phyloP scores from a whole-genome alignment of 2,113 vertebrate genomes.

The Spermophilus dauricus region DNA sequence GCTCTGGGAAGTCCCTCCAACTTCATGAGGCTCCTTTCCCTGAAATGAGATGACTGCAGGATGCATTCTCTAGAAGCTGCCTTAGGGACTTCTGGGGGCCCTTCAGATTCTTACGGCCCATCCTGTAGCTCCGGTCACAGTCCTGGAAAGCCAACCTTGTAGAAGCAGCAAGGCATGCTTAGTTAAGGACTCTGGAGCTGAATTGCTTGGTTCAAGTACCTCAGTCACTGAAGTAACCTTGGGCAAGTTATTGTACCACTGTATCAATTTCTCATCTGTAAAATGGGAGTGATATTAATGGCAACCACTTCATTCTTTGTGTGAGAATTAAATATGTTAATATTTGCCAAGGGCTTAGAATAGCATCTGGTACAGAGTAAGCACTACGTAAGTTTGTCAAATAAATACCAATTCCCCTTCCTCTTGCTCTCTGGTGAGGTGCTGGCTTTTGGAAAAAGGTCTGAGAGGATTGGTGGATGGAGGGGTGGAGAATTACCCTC shows the following conservation, averaged over 20 bases:
- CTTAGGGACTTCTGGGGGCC: neutral
- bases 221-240: conserved; percentile 3
- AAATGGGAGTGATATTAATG: neutral
- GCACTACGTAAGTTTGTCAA: conserved; percentile 58
- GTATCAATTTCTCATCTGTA: neutral
- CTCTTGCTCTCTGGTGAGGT: conserved; percentile 18
- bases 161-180: neutral
- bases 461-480: neutral
- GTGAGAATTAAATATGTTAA: conserved; percentile 49
- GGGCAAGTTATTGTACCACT: neutral
- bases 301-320: conserved; percentile 7
- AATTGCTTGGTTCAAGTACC: neutral
- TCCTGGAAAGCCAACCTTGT: neutral
- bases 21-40: neutral
- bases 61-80: neutral
- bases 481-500: neutral
- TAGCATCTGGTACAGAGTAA: conserved; percentile 18
- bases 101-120: neutral
- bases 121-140: neutral
- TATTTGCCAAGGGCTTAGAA: conserved; percentile 68
- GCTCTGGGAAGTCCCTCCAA: neutral
- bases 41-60: neutral
- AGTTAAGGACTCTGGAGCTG: neutral
- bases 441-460: neutral
- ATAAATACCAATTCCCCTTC: conserved; percentile 60